Conservation (phyloP, 2,797 vertebrate species). For the Eupleurogrammus muticus region DNA sequence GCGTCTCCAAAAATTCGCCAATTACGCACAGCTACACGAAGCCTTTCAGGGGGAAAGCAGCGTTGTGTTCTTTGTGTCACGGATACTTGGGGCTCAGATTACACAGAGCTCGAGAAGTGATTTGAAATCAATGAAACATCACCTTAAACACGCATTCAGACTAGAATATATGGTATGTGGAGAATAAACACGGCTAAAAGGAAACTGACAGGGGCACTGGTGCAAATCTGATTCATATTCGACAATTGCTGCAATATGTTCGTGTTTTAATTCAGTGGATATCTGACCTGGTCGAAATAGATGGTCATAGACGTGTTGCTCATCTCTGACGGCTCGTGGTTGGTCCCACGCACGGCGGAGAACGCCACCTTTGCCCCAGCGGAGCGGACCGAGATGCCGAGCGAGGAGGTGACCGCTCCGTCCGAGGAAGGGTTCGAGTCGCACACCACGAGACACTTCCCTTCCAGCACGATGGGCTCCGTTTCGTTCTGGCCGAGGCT, state of each 20-base stretch:
- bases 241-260: not conserved
- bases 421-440: constrained; percentile 98
- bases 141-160: constrained; percentile 30
- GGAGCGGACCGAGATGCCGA: constrained; percentile 95
- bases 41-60: constrained; percentile 1
- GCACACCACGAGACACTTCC: constrained; percentile 98
- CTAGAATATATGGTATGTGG: not conserved
- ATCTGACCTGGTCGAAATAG: constrained; percentile 95
- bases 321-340: constrained; percentile 96
- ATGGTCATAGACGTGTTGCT: constrained; percentile 97
- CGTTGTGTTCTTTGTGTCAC: not conserved
- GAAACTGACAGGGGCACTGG: not conserved
- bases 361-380: constrained; percentile 92
- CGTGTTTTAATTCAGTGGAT: constrained; percentile 21
- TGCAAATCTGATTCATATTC: not conserved
- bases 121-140: constrained; percentile 34
- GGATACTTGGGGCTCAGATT: not conserved
- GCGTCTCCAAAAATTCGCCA: constrained; percentile 28
- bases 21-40: constrained; percentile 48
- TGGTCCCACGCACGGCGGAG: constrained; percentile 88
- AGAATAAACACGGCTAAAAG: not conserved
- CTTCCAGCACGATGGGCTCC: constrained; percentile 97
- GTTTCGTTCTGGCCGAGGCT: constrained; percentile 95
- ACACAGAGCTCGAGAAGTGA: constrained; percentile 15
- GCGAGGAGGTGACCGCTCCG: constrained; percentile 94